These are phyloP conservation scores for Agrilus cyanescens DNA, from an alignment of 2,888 invertebrate genomes.

Conservation along the genomic window DNA sequence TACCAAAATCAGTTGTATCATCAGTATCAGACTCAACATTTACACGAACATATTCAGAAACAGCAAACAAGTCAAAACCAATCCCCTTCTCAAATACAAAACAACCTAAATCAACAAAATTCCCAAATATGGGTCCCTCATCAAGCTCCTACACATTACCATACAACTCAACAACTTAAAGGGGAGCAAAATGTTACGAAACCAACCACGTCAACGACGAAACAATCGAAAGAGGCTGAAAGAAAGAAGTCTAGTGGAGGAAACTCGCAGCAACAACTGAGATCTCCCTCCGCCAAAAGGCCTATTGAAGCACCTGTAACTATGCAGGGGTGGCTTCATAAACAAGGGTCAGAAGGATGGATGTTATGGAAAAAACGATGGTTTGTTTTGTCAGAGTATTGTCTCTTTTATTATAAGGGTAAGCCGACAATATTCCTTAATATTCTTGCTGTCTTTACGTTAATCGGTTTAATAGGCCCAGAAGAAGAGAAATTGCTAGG, in stretches of 20 bases:
- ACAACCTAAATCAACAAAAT: slow-evolving; percentile 24
- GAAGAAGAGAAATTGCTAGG: slow-evolving; percentile 82
- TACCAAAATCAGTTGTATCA: slow-evolving; percentile 16
- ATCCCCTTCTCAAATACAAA: slow-evolving; percentile 18
- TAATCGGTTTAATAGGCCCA: slow-evolving; percentile 43
- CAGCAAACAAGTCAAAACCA: slow-evolving; percentile 18
- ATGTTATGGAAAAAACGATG: slow-evolving; percentile 92
- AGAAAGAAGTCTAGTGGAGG: slow-evolving; percentile 27
- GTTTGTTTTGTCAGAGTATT: slow-evolving; percentile 90
- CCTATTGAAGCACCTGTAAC: slow-evolving; percentile 76
- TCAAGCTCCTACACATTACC: slow-evolving; percentile 26
- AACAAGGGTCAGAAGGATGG: slow-evolving; percentile 85
- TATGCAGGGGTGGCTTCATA: slow-evolving; percentile 80
- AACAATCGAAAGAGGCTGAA: slow-evolving; percentile 9
- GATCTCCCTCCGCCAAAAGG: slow-evolving; percentile 75
- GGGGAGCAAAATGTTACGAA: slow-evolving; percentile 9
- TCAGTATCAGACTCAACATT: slow-evolving; percentile 10
- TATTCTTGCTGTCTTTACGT: slow-evolving; percentile 4
- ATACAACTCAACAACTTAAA: slow-evolving; percentile 15
- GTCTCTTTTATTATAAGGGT: slow-evolving; percentile 91
- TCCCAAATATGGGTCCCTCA: slow-evolving; percentile 28
- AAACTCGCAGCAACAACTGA: slow-evolving; percentile 49
- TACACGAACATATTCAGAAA: slow-evolving; percentile 20
- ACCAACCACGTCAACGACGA: slow-evolving; percentile 5
- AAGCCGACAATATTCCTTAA: slow-evolving; percentile 17